A percentile compares a stretch with the other conserved stretches of the same genome.
These are phyloP conservation scores for Medauroidea extradentata DNA, from an alignment of 1,140 invertebrate genomes.

Conservation along the genomic window DNA sequence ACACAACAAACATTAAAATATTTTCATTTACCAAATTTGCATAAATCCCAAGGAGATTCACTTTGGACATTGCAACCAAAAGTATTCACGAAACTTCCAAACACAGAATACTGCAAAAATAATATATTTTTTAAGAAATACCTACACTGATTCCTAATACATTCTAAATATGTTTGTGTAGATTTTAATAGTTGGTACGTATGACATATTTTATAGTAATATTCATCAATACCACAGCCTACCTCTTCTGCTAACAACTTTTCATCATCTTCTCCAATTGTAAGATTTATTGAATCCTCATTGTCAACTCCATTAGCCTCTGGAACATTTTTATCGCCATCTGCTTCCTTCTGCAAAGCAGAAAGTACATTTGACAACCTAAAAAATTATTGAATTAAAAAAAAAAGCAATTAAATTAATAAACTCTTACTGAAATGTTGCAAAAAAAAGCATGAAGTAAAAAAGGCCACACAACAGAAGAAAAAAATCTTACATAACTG, in stretches of 20 bases:
- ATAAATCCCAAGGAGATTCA: no score
- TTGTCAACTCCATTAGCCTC: slow-evolving; percentile 55
- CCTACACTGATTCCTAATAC: not conserved
- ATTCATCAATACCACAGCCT: slow-evolving; percentile 10
- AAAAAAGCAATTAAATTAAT: not conserved
- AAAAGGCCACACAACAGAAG: no score
- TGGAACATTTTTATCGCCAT: slow-evolving; percentile 26
- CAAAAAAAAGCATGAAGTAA: not conserved
- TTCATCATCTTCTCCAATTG: slow-evolving; percentile 74
- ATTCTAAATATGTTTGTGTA: not conserved
- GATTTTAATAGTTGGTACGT: not conserved
- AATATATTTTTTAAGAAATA: not conserved
- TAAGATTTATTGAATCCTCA: slow-evolving; percentile 75
- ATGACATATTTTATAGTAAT: no score
- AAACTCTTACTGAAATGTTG: not conserved
- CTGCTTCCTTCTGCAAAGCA: no score
- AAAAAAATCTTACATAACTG: no score
- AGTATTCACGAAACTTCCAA: no score
- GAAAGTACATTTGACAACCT: slow-evolving; percentile 2
- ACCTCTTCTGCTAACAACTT: slow-evolving; percentile 72
- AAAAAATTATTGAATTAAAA: slow-evolving; percentile 12
- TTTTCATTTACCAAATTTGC: no score
- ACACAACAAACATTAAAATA: no score
- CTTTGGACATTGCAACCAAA: no score
- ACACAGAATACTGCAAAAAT: no score